Percentiles rank a stretch among this genome's conserved stretches.
Conservation (phyloP, 2,113 vertebrate species). For the Plotosus lineatus region DNA sequence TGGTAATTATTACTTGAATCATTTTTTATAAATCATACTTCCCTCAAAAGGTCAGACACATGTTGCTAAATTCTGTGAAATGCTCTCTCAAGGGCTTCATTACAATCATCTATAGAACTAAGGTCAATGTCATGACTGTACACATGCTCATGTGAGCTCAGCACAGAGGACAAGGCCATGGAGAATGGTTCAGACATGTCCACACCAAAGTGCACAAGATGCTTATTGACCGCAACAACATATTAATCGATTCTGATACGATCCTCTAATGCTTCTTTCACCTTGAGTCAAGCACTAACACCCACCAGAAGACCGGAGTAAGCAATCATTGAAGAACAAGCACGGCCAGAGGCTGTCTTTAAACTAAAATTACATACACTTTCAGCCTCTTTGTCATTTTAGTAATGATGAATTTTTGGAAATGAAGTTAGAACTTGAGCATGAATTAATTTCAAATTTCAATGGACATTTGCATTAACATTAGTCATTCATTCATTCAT, state of each 20-base stretch:
- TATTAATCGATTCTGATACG: conserved; percentile 22
- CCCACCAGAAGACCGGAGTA: conserved; percentile 6
- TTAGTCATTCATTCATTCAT: not conserved
- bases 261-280: conserved; percentile 12
- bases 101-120: conserved; percentile 29
- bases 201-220: conserved; percentile 4
- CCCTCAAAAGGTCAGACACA: conserved; percentile 18
- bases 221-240: conserved; percentile 9
- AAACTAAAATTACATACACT: not conserved
- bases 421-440: not conserved
- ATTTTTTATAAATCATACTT: not conserved
- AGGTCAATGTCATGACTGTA: conserved; percentile 44
- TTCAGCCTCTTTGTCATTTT: not conserved
- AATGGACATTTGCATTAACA: not conserved
- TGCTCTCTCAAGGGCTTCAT: conserved; percentile 17
- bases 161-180: conserved; percentile 30
- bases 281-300: conserved; percentile 15
- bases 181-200: conserved; percentile 14
- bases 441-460: not conserved
- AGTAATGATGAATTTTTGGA: not conserved
- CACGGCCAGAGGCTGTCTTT: not conserved
- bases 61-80: conserved; percentile 29
- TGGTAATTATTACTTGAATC: not conserved
- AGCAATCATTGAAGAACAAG: not conserved
- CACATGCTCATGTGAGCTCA: conserved; percentile 32